Conservation (phyloP, 2,888 invertebrate genomes). For the Campoplex capitator region DNA sequence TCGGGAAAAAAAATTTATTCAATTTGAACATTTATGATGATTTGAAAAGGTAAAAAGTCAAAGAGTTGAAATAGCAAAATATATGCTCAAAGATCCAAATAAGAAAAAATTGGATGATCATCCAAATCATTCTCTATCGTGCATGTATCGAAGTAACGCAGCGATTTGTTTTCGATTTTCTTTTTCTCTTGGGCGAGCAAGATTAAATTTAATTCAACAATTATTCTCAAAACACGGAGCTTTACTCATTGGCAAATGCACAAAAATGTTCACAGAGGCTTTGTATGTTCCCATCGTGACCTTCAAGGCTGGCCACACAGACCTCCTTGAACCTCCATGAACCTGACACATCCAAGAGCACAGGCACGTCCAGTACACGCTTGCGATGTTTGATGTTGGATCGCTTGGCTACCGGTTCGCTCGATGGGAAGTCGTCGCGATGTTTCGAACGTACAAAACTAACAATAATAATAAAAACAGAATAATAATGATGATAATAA, state of each 20-base stretch:
- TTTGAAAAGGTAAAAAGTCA: no score
- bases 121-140: background rate
- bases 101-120: background rate
- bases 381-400: constrained; percentile 83
- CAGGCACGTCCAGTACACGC: constrained; percentile 79
- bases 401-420: constrained; percentile 77
- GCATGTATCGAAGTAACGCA: background rate
- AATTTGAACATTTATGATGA: background rate
- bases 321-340: constrained; percentile 77
- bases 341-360: constrained; percentile 79
- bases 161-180: constrained; percentile 4
- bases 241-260: constrained; percentile 81
- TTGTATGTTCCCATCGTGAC: constrained; percentile 81
- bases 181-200: background rate
- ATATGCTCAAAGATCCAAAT: background rate
- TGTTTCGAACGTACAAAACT: constrained; percentile 41
- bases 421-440: constrained; percentile 55
- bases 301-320: constrained; percentile 78
- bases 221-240: constrained; percentile 72
- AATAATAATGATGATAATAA: background rate
- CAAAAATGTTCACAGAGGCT: constrained; percentile 83
- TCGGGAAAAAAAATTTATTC: constrained; percentile 9
- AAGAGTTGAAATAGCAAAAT: background rate
- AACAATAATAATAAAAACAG: background rate
- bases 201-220: background rate